Evolutionary conservation across 2,797 vertebrate species (phyloP).

Genomic region (Acanthurus leucopareius): DNA sequence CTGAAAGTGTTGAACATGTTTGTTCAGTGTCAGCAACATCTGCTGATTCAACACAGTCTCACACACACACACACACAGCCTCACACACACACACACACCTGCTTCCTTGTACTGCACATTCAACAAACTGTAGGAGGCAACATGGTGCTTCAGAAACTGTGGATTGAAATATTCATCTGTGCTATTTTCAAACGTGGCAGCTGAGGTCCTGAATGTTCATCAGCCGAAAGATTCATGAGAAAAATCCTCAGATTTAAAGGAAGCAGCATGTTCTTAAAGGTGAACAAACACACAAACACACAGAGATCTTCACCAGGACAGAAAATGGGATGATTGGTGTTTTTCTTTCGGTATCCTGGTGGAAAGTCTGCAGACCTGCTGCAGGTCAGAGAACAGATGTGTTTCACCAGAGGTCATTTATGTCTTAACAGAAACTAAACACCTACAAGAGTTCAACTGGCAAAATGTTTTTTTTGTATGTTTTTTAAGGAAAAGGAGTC

Average conservation of each 20-base stretch:
- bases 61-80: background rate
- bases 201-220: conserved; percentile 10
- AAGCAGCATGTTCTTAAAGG: background rate
- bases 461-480: no score
- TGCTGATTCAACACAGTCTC: background rate
- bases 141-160: background rate
- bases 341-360: background rate
- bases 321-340: background rate
- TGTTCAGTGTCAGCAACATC: conserved; percentile 3
- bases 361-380: no score
- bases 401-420: no score
- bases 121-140: background rate
- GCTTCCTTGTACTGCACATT: background rate
- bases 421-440: no score
- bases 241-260: no score
- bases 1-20: background rate
- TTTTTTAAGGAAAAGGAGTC: no score
- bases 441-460: no score
- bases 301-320: background rate
- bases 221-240: background rate
- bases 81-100: background rate
- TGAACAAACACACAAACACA: background rate
- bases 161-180: background rate
- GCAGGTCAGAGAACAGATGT: no score
- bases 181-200: background rate